Evolutionary conservation across 1,140 invertebrate genomes (phyloP), one percentile per base, ranked within the genome.

Genomic region (Ostrea edulis): DNA sequence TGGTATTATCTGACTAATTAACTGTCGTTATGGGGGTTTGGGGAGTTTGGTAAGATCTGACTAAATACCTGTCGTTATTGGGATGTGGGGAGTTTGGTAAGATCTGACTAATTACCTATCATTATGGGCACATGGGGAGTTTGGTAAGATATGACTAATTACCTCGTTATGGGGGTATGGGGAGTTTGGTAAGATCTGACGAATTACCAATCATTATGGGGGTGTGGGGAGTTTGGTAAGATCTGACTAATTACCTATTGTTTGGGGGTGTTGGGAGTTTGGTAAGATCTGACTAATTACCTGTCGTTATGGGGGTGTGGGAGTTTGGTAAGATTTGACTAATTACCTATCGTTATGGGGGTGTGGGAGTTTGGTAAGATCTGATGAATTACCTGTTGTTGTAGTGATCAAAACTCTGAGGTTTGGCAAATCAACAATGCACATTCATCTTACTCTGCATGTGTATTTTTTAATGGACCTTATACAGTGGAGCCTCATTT

Each of bases 71-170:
- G 1, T 55, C 2, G 0, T 55, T 55, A n/a, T n/a, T n/a, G 95
- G 95, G 95, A 22, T 94, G 91, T 92, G 95, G 95, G 29, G 94
- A 95, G 88, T 95, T 92, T 93, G 94, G 94, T 95, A 92, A 90
- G 90, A 90, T 83, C 20, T 83, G 8, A 83, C 0, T 7, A 62
- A 62, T 84, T 90, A 89, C 44, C 89, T 55, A 2, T 55, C 2
- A 0, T 55, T 55, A 12, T 95, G 95, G 95, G 95, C 95, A 22
- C 94, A 90, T 92, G 95, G 95, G 29, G 94, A 95, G 88, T 95
- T 92, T 93, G 94, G 94, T 95, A 92, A 90, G 90, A 90, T 83
- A 7, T 83, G 8, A 83, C 0, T 7, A 62, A 62, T 84, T 90
- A 89, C 44, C 89, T 55, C 2, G 0, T 55, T 55, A 12, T 95